These are phyloP conservation scores for Drosophila kepulauana DNA, from an alignment of 1,140 invertebrate species.

Conservation along the genomic window DNA sequence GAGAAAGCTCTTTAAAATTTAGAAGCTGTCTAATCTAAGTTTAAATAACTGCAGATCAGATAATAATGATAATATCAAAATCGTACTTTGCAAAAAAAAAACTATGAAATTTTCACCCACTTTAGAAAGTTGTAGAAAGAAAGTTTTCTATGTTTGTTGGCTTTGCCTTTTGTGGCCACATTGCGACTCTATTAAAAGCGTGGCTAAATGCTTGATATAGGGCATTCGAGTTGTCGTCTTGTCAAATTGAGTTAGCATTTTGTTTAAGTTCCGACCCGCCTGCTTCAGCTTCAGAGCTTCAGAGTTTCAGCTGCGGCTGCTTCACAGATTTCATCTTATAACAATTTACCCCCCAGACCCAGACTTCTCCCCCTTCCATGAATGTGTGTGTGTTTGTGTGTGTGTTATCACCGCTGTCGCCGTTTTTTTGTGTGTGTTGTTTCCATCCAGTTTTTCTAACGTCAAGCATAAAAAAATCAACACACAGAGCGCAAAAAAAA, in stretches of 20 bases:
- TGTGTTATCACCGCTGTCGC: conserved; percentile 75
- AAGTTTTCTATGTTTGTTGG: background rate
- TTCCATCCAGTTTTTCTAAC: conserved; percentile 41
- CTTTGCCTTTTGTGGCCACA: background rate
- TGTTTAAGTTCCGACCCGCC: conserved; percentile 22
- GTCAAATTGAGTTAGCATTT: background rate
- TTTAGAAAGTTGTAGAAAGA: background rate
- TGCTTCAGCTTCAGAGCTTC: too few species aligned
- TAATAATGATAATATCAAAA: too few species aligned
- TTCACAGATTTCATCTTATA: conserved; percentile 31
- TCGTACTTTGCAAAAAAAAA: too few species aligned
- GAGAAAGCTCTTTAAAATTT: too few species aligned
- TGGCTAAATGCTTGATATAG: background rate
- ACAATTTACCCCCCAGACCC: background rate
- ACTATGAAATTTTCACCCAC: too few species aligned
- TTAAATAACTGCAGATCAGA: too few species aligned
- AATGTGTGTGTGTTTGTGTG: conserved; percentile 16
- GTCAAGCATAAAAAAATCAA: conserved; percentile 16
- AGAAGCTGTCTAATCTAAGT: too few species aligned
- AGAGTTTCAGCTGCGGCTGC: conserved; percentile 1
- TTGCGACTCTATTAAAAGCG: conserved; percentile 6
- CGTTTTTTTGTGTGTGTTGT: conserved; percentile 59
- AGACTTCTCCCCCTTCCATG: background rate
- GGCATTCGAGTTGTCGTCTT: conserved; percentile 19
- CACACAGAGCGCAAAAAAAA: background rate